Conservation (phyloP, 2,888 invertebrate genomes). For the Bimastos eiseni region DNA sequence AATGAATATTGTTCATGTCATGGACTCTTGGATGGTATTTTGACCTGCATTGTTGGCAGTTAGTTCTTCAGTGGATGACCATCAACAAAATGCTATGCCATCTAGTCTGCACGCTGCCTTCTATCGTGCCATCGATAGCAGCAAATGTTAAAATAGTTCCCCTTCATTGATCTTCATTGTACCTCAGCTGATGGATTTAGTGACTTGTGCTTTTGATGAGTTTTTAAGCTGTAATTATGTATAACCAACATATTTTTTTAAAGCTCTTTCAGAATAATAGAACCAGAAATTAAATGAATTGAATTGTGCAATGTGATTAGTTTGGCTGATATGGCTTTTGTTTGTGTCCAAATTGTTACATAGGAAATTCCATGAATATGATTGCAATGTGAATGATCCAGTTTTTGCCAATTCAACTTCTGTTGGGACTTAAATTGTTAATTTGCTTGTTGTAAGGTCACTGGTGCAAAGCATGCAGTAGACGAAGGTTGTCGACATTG, state of each 20-base stretch:
- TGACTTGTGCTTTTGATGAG: not conserved
- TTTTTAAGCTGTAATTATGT: not conserved
- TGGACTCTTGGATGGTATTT: no score
- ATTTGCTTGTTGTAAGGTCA: not conserved
- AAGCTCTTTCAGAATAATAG: not conserved
- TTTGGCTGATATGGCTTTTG: not conserved
- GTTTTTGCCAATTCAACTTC: not conserved
- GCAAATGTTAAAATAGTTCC: no score
- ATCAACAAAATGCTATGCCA: no score
- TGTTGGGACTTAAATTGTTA: not conserved
- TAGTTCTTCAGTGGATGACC: no score
- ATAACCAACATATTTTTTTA: not conserved
- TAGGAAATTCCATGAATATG: not conserved
- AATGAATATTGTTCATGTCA: no score
- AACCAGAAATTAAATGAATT: not conserved
- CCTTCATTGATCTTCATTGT: not conserved
- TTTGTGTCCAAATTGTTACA: not conserved
- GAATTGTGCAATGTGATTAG: not conserved
- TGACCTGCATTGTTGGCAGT: no score
- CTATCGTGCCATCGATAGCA: no score
- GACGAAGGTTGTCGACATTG: not conserved
- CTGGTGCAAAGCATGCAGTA: not conserved
- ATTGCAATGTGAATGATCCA: not conserved
- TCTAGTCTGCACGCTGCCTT: no score
- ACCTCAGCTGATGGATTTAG: not conserved